Evolutionary conservation across 2,888 invertebrate genomes (phyloP).

Genomic region (Dryobotodes eremita): DNA sequence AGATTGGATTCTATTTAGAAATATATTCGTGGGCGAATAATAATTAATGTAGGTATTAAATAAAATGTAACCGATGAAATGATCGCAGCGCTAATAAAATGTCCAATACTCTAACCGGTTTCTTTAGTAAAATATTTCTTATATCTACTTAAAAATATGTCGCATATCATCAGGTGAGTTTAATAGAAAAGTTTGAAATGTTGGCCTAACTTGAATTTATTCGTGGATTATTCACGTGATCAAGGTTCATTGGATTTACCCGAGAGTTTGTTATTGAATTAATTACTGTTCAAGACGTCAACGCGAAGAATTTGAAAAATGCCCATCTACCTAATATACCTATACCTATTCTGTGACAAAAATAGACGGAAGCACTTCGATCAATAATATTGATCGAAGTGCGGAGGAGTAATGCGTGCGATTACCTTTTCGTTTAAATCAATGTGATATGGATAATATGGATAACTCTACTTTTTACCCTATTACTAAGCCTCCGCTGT

Average conservation of each 20-base stretch:
- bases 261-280: conserved; percentile 25
- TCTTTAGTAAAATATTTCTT: conserved; percentile 23
- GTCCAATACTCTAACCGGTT: conserved; percentile 52
- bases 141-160: conserved; percentile 29
- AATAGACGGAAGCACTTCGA: neutral
- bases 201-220: conserved; percentile 19
- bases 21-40: conserved; percentile 5
- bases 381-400: no score
- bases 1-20: neutral
- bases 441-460: neutral
- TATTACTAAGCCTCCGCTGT: no score
- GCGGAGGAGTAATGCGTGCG: neutral
- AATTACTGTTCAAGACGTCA: conserved; percentile 11
- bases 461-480: neutral
- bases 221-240: conserved; percentile 17
- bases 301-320: conserved; percentile 34
- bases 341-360: neutral
- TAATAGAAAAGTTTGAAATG: conserved; percentile 26
- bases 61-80: conserved; percentile 23
- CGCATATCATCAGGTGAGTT: conserved; percentile 14
- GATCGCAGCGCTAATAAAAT: conserved; percentile 34
- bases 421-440: neutral
- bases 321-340: neutral
- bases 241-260: conserved; percentile 42
- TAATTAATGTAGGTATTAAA: conserved; percentile 20